A percentile compares a stretch with the other conserved stretches of the same genome.
These are phyloP conservation scores for Cistogaster globosa DNA, from an alignment of 2,888 invertebrate genomes.

Conservation along the genomic window DNA sequence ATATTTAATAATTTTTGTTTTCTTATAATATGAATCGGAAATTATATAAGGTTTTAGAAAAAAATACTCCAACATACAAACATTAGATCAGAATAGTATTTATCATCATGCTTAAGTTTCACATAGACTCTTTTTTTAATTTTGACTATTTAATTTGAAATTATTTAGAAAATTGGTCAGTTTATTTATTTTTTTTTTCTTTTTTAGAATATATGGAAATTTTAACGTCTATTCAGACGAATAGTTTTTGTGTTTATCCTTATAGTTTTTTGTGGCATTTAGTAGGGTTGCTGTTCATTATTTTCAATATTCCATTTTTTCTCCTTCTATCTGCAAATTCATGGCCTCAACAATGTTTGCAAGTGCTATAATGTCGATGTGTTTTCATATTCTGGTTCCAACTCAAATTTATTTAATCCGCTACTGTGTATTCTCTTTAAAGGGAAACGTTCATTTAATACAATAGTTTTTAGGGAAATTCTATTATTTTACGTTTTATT, in stretches of 20 bases:
- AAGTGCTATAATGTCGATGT: background rate
- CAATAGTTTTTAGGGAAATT: conserved; percentile 29
- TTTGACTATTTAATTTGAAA: conserved; percentile 53
- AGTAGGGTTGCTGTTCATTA: conserved; percentile 1
- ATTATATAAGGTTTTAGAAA: conserved; percentile 62
- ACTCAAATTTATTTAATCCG: conserved; percentile 46
- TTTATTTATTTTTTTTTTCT: conserved; percentile 30
- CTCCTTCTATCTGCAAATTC: background rate
- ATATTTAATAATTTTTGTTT: conserved; percentile 53
- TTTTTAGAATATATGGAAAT: conserved; percentile 19
- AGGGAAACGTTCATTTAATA: background rate
- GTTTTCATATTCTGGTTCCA: background rate
- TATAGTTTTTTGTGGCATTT: background rate
- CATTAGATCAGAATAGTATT: background rate
- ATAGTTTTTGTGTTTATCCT: background rate
- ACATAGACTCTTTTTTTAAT: conserved; percentile 20
- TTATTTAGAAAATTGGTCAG: conserved; percentile 50
- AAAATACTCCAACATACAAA: conserved; percentile 3
- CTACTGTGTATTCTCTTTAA: conserved; percentile 6
- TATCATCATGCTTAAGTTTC: background rate
- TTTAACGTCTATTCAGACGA: background rate
- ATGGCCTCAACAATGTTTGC: background rate
- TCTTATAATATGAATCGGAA: conserved; percentile 61
- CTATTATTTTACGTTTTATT: conserved; percentile 60
- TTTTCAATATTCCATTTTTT: conserved; percentile 16